Evolutionary conservation across 92 coral and sea anemone genomes (phyloP), one percentile per base, ranked within the genome.

Genomic region (Metridium senile): DNA sequence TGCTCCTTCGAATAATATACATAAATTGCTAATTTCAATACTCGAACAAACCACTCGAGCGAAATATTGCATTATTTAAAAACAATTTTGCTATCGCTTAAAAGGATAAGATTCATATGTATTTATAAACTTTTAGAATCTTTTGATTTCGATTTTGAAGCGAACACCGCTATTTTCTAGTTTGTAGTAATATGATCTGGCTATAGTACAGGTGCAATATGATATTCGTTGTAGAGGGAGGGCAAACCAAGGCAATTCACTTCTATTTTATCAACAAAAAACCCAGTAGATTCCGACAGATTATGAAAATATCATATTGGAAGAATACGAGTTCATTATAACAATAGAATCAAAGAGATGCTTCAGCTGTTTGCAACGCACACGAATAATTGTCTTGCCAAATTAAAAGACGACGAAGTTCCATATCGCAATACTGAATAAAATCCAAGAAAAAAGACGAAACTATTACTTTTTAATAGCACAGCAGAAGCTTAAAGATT

Each of bases 391-490:
- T 45, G 16, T 45, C 9, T 45, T 16, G 51, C 7, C 7, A 45
- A 45, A 16, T 45, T 16, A 7, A 45, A 45, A 7, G 51, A 45
- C 16, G 4, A 54, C 59, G 3, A 20, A 54, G 16, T 13, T 54
- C 49, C 22, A 61, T 7, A 61, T 61, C 7, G 17, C 8, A 61
- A 61, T 23, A 23, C 3, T 13, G 1, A 63, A 19, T 6, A 63
- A 63, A 28, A 63, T 31, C 16, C 69, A 13, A 4, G 20, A 63
- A 63, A 4, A 4, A 28, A 28, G 6, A 29, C 27, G 30, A 59
- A 26, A 26, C 20, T 67, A 73, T 73, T 73, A 73, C 78, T 73
- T 57, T 73, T 73, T 73, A 73, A 73, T 73, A 73, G 61, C 56
- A 19, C 56, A n/a, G n/a, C n/a, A 21, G 64, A 72, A 31, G 20